Base-by-base conservation (phyloP, 2,113 vertebrate species). In the Apteryx mantelli region DNA sequence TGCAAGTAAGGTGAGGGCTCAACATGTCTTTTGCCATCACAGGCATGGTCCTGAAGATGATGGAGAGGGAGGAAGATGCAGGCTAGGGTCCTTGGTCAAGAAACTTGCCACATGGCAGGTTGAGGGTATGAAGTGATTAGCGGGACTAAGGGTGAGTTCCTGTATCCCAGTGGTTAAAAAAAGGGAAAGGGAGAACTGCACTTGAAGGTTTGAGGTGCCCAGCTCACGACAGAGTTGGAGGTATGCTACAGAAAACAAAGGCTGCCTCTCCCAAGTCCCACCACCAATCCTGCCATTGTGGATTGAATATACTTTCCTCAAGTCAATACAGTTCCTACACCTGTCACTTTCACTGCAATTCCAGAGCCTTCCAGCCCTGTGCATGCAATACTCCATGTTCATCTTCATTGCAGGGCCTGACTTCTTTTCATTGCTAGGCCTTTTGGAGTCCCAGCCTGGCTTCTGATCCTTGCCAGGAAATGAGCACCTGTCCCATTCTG, bases 1-100 rank as follows among this genome's bases (percentile, higher is more conserved):
- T 97, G 96, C 2, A 0, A 91, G 11, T 96, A 55, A 97, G 95
- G 89, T 96, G 80, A 97, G 90, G 7, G 16, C 18, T 19, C 40
- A 87, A 4, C 13, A 42, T 6, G 24, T 46, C 36, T 70, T 91
- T 44, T 86, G 24, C 76, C 69, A 64, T 64, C 74, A 26, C 12
- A 55, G 36, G 26, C 26, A 34, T 5, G 30, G 40, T 84, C 21
- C 56, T 80, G 53, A 85, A 73, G 84, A 36, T 26, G 11, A 15
- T 34, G 53, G 61, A 65, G 77, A 52, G 81, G 73, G 36, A 64
- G 61, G 42, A 24, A 68, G 44, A 53, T 36, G 40, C 50, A 69
- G n/a, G 28, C 52, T 89, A 92, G 34, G 28, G 24, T 22, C 38
- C 34, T 83, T 61, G 48, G 16, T 60, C 52, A 78, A 78, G 60